These are phyloP conservation scores for Drosophila albomicans DNA, from an alignment of 1,140 invertebrate species.

Conservation along the genomic window DNA sequence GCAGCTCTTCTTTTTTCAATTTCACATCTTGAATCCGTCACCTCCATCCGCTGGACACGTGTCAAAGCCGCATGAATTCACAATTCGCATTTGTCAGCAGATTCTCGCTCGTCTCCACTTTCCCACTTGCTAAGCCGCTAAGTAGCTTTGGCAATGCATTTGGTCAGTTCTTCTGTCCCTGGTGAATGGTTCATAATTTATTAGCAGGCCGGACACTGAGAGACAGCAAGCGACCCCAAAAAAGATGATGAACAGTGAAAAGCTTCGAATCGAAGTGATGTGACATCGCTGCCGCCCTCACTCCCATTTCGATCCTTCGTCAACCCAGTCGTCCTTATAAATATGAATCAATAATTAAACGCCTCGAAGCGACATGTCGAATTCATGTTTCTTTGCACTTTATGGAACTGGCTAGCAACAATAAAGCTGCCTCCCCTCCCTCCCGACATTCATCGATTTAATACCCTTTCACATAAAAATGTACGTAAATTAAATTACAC, in stretches of 20 bases:
- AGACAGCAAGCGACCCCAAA: conserved; percentile 10
- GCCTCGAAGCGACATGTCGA: conserved; percentile 4
- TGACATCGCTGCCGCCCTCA: background rate
- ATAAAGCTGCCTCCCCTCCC: background rate
- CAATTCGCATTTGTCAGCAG: conserved; percentile 72
- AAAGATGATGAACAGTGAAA: conserved; percentile 1
- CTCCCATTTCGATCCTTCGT: background rate
- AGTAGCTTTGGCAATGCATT: conserved; percentile 54
- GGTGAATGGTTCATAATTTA: conserved; percentile 55
- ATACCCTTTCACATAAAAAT: conserved; percentile 1
- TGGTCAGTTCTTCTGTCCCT: conserved; percentile 13
- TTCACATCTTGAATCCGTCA: conserved; percentile 13
- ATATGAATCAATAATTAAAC: conserved; percentile 70
- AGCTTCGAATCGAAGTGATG: conserved; percentile 18
- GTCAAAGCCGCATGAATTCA: conserved; percentile 74
- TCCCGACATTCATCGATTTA: background rate
- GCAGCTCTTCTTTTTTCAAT: conserved; percentile 18
- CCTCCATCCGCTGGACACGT: conserved; percentile 54
- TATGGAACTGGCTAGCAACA: background rate
- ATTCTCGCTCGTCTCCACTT: background rate
- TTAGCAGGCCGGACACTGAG: background rate
- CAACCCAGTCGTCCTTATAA: conserved; percentile 2
- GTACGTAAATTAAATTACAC: background rate
- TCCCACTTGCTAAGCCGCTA: conserved; percentile 52
- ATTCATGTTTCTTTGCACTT: conserved; percentile 2